A percentile compares a stretch with the other conserved stretches of the same genome.
These are phyloP conservation scores for Neopelma chrysocephalum DNA, from an alignment of 2,797 vertebrate genomes.

Conservation along the genomic window DNA sequence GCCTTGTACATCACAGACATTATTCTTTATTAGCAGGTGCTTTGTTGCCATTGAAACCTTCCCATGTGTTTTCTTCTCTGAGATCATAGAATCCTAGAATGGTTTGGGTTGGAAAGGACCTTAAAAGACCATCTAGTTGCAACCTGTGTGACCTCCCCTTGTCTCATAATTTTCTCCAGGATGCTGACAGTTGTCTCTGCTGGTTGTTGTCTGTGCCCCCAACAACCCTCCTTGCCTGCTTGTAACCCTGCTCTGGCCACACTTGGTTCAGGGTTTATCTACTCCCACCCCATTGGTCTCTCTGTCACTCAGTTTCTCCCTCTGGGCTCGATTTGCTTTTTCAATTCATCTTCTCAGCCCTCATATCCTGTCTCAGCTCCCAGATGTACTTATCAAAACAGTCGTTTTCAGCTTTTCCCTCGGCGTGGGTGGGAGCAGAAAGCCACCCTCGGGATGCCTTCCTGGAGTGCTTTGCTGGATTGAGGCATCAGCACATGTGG, in stretches of 20 bases:
- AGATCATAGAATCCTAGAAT: too few relatives aligned
- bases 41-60: background rate
- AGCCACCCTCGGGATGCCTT: slow-evolving; percentile 23
- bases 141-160: background rate
- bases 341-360: slow-evolving; percentile 34
- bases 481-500: background rate
- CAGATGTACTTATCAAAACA: slow-evolving; percentile 55
- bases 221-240: background rate
- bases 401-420: background rate
- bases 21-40: background rate
- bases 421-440: slow-evolving; percentile 22
- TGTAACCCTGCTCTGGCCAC: background rate
- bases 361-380: slow-evolving; percentile 47
- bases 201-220: background rate
- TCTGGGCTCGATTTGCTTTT: background rate
- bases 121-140: background rate
- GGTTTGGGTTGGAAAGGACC: background rate
- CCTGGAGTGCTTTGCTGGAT: background rate
- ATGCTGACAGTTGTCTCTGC: background rate
- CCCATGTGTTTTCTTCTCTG: background rate
- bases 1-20: background rate
- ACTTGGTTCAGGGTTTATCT: background rate
- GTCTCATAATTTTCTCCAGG: background rate
- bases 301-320: background rate
- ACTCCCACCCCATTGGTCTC: background rate